phyloP scores from a whole-genome alignment of 2,113 vertebrate species.

The Gorilla gorilla region DNA sequence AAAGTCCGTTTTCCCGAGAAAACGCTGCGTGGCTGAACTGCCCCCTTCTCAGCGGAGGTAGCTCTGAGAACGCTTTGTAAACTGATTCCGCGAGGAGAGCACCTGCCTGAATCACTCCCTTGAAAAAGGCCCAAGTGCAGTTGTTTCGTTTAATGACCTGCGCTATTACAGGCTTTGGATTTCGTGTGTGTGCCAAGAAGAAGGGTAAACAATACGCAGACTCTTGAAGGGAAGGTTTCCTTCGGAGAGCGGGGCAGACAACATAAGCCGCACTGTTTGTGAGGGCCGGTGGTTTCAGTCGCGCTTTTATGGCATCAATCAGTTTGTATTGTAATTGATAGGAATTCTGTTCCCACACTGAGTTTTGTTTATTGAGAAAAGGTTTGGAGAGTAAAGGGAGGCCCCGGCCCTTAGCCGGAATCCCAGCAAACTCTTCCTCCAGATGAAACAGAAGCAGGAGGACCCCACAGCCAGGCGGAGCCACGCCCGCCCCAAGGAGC shows the following conservation, averaged over 20 bases:
- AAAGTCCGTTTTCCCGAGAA: not conserved
- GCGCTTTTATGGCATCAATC: conserved; percentile 78
- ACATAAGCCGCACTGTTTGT: conserved; percentile 73
- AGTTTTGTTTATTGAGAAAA: conserved; percentile 66
- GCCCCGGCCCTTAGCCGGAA: not conserved
- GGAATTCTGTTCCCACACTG: conserved; percentile 68
- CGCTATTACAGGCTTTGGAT: conserved; percentile 70
- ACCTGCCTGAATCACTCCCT: conserved; percentile 67
- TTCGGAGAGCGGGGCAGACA: conserved; percentile 44
- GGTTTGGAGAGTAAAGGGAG: conserved; percentile 63
- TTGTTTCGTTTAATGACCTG: conserved; percentile 77
- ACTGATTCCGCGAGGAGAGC: conserved; percentile 12
- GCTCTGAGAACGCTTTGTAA: not conserved
- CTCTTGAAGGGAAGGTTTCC: conserved; percentile 42
- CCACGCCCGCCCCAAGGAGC: not conserved
- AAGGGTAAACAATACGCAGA: conserved; percentile 68
- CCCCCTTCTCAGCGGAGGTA: not conserved
- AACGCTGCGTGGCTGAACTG: not conserved
- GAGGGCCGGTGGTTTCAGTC: conserved; percentile 73
- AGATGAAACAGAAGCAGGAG: accelerated
- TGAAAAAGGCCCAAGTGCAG: conserved; percentile 70
- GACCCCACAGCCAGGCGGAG: not conserved
- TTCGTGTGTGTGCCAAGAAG: conserved; percentile 62
- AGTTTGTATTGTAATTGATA: conserved; percentile 72
- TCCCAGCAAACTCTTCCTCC: not conserved